A percentile compares a stretch with the other conserved stretches of the same genome.
Evolutionary conservation across 2,797 vertebrate species (phyloP).

Genomic region (Lithobates sylvaticus): DNA sequence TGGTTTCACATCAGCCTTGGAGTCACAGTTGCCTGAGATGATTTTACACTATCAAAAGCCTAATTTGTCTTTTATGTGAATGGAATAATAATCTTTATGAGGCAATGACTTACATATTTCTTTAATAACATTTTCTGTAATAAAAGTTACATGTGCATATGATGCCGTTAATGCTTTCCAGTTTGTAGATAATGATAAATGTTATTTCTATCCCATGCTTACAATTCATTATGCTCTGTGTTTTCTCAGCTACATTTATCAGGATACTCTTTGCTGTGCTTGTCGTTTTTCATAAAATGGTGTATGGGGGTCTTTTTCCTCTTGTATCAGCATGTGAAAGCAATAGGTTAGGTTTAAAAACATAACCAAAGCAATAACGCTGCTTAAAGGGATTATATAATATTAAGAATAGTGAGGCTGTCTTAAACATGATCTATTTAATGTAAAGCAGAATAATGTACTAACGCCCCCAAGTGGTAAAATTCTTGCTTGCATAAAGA

Average conservation of each 20-base stretch:
- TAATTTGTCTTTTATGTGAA: no score
- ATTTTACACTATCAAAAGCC: no score
- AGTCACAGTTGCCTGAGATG: no score
- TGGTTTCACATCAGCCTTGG: no score
- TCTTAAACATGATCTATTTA: background rate
- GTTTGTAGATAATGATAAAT: no score
- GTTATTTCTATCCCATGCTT: no score
- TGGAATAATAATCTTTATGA: no score
- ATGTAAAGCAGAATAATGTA: background rate
- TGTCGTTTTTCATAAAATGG: slow-evolving; percentile 18
- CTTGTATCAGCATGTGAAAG: slow-evolving; percentile 36
- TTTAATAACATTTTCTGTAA: no score
- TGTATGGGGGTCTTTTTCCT: slow-evolving; percentile 24
- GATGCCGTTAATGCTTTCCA: no score
- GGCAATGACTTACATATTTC: no score
- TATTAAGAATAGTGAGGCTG: background rate
- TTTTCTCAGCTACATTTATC: slow-evolving; percentile 21
- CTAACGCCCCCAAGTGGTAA: background rate
- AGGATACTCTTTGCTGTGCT: background rate
- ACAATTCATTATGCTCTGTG: background rate
- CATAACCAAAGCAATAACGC: background rate
- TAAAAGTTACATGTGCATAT: no score
- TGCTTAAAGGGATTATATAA: background rate
- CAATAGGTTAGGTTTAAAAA: slow-evolving; percentile 15
- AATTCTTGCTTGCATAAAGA: background rate